phyloP scores from a whole-genome alignment of 2,113 vertebrate genomes.

The Thermophis baileyi region DNA sequence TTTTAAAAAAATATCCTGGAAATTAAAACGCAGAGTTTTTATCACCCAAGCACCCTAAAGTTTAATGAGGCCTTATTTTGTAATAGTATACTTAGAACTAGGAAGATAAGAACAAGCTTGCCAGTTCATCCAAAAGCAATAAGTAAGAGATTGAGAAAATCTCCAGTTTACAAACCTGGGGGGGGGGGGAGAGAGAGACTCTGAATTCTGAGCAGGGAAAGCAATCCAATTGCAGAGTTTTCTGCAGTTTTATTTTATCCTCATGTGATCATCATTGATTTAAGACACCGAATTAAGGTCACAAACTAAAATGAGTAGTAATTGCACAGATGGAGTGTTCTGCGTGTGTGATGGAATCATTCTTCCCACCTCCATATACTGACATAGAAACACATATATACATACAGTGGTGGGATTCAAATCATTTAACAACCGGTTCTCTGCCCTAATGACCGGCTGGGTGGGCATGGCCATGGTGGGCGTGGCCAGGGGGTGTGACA shows the following conservation, averaged over 20 bases:
- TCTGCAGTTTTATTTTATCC: neutral
- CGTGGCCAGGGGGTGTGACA: no score
- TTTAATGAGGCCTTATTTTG: neutral
- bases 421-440: no score
- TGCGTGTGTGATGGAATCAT: neutral
- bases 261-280: neutral
- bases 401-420: no score
- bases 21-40: neutral
- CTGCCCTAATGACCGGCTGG: no score
- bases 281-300: neutral
- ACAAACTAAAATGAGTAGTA: neutral
- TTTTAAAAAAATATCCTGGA: neutral
- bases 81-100: neutral
- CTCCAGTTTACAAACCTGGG: neutral
- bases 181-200: accelerated
- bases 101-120: neutral
- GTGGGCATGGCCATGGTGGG: no score
- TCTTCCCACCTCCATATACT: neutral
- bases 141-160: neutral
- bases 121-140: neutral
- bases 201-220: neutral
- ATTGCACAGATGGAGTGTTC: neutral
- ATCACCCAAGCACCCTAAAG: neutral
- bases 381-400: neutral
- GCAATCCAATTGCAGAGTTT: neutral